These are phyloP conservation scores for Florisuga fusca DNA, from an alignment of 2,797 vertebrate species.

Conservation along the genomic window DNA sequence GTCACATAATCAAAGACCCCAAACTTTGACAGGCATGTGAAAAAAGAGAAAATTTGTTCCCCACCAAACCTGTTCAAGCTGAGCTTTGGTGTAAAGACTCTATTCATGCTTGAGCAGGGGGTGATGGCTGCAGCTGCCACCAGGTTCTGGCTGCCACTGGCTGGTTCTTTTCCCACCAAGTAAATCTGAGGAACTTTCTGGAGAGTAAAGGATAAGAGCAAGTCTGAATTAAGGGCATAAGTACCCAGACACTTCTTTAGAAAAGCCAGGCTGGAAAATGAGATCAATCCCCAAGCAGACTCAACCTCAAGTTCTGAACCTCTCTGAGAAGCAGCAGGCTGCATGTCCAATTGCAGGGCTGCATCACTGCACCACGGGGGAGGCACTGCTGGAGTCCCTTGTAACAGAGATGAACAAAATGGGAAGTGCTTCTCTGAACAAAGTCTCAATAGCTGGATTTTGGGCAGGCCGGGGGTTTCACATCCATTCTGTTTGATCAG, in stretches of 20 bases:
- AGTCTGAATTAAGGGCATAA: background rate
- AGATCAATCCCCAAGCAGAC: background rate
- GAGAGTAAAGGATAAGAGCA: background rate
- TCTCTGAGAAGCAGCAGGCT: background rate
- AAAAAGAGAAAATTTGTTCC: background rate
- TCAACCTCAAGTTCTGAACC: background rate
- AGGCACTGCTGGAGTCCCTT: background rate
- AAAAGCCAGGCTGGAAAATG: background rate
- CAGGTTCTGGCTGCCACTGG: background rate
- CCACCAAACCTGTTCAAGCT: background rate
- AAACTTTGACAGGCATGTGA: rapidly evolving
- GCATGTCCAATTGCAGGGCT: background rate
- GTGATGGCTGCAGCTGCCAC: background rate
- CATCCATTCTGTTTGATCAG: background rate
- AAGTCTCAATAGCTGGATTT: background rate
- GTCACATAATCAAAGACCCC: background rate
- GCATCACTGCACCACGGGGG: background rate
- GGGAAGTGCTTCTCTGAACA: background rate
- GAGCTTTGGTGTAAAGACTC: background rate
- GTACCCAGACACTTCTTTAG: background rate
- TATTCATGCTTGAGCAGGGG: background rate
- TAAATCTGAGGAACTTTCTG: background rate
- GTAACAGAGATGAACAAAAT: background rate
- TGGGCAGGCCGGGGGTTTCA: background rate
- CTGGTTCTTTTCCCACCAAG: background rate